Evolutionary conservation across 1,140 invertebrate genomes (phyloP), one percentile per base, ranked within the genome.

Genomic region (Hyles vespertilio): DNA sequence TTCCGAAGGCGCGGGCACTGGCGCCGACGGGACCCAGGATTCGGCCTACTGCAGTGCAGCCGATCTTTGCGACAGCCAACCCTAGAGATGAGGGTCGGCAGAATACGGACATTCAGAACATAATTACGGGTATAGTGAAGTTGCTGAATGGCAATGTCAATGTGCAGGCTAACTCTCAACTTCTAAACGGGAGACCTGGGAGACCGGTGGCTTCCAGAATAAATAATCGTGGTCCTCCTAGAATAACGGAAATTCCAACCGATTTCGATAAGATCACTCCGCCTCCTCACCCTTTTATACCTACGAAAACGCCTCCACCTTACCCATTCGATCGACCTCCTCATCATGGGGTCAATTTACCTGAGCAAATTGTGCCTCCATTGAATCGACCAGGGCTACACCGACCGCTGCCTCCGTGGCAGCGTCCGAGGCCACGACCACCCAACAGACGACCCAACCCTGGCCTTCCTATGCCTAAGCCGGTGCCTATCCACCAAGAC

Each of bases 51-150:
- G 80, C 77, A 80, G 85, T 90, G 77, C 89, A 82, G 61, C 78
- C 85, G 56, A 84, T 81, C 6, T 85, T 87, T 85, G 84, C 89
- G 50, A 90, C 89, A 63, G 74, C 66, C 56, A 84, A 70, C 79
- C 67, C 72, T 81, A 69, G 77, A 36, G 74, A 89, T 51, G 79
- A 89, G 52, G 81, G 86, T 61, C 69, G 89, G 45, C 92, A 93
- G 69, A 92, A 93, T 3, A 94, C 94, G 12, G 95, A 97, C 79
- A 96, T 97, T 56, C 95, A 97, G 81, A 96, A 97, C 73, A 96
- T 97, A 9, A 96, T 98, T 52, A 96, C 95, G 5, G 96, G 96
- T 8, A 95, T 98, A 44, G 95, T 97, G 0, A 96, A 97, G 79
- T 81, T 97, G 2, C 84, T 97, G 1, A 96, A 97, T 69, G 96